Conservation (phyloP, 2,113 vertebrate species). For the Cyphomyrus plagiostoma region DNA sequence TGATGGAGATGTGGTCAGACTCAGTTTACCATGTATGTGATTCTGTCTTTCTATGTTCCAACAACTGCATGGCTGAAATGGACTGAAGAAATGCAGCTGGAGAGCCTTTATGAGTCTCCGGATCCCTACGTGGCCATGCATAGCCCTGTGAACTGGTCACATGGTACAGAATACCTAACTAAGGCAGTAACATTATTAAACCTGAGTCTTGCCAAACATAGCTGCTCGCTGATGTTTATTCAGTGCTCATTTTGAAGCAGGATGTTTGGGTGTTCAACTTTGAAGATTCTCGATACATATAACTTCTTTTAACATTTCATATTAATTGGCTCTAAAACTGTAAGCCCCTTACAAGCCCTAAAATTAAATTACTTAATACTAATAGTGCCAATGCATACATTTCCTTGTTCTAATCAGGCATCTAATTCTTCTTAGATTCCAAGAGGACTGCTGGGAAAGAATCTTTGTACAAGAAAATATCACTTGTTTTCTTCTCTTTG, state of each 20-base stretch:
- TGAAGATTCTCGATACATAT: background rate
- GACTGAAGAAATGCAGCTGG: background rate
- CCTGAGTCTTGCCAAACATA: background rate
- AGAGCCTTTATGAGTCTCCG: background rate
- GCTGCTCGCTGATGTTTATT: background rate
- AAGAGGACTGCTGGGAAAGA: background rate
- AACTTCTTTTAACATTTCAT: background rate
- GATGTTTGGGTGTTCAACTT: background rate
- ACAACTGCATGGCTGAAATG: background rate
- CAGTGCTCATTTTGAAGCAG: background rate
- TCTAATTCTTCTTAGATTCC: background rate
- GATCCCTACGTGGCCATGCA: background rate
- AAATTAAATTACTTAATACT: background rate
- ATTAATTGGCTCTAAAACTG: background rate
- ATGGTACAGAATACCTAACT: background rate
- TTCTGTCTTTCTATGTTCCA: background rate
- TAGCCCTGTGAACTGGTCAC: background rate
- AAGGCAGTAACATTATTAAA: background rate
- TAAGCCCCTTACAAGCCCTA: background rate
- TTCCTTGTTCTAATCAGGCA: slow-evolving; percentile 21
- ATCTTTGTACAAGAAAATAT: background rate
- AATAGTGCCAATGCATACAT: background rate
- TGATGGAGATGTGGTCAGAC: background rate
- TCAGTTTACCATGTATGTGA: background rate
- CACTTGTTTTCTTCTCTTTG: slow-evolving; percentile 2